phyloP scores from a whole-genome alignment of 2,113 vertebrate genomes.

The Albula goreensis region DNA sequence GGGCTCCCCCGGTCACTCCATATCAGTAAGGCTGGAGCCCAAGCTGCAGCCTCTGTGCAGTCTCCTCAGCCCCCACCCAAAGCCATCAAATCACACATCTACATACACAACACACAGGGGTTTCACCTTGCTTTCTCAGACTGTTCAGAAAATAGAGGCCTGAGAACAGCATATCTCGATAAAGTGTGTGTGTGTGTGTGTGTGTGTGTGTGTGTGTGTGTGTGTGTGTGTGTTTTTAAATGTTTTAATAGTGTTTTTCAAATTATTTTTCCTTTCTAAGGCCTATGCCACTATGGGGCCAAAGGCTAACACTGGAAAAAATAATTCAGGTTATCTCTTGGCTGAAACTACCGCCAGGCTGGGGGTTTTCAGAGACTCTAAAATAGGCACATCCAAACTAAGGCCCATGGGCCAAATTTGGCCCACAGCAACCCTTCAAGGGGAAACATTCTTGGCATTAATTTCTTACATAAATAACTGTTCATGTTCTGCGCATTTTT shows the following conservation, averaged over 20 bases:
- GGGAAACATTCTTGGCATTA: conserved; percentile 6
- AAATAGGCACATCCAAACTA: conserved; percentile 28
- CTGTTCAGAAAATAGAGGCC: neutral
- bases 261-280: neutral
- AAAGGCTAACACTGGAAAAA: neutral
- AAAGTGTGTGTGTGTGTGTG: neutral
- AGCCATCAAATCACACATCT: neutral
- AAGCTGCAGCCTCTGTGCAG: neutral
- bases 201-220: neutral
- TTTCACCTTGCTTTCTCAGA: neutral
- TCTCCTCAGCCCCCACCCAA: neutral
- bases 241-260: neutral
- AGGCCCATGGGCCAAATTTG: conserved; percentile 6
- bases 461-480: neutral
- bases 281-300: neutral
- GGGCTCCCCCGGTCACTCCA: neutral
- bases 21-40: neutral
- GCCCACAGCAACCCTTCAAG: neutral
- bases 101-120: neutral
- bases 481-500: neutral
- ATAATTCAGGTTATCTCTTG: neutral
- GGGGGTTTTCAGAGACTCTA: neutral
- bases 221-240: neutral
- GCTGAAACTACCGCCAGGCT: neutral
- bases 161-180: neutral